These are phyloP conservation scores for Poecilia gillii DNA, from an alignment of 2,797 vertebrate species.

Conservation along the genomic window DNA sequence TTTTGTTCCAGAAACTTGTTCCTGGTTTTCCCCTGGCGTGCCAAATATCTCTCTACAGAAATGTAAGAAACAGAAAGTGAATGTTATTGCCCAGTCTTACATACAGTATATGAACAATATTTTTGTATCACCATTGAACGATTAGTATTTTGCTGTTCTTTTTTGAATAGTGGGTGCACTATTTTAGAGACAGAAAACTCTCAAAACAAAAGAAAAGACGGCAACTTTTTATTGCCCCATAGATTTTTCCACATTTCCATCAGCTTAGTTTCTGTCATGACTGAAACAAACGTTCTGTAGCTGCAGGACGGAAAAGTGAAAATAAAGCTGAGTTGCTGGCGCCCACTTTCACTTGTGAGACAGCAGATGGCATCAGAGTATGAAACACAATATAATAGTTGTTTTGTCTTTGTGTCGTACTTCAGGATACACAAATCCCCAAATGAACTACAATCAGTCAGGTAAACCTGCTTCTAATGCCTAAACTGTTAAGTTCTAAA, in stretches of 20 bases:
- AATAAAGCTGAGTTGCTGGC: neutral
- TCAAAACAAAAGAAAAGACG: neutral
- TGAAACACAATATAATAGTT: neutral
- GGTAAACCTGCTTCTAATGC: neutral
- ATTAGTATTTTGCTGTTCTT: neutral
- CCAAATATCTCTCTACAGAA: no score
- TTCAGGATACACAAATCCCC: neutral
- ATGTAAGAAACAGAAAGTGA: neutral
- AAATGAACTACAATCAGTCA: neutral
- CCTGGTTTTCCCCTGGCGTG: no score
- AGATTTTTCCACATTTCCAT: neutral
- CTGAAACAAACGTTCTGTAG: neutral
- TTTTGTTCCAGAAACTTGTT: no score
- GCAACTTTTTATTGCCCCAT: neutral
- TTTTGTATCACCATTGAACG: neutral
- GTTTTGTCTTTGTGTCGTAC: neutral
- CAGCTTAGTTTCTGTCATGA: neutral
- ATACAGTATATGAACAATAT: no score
- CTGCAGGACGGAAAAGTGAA: neutral
- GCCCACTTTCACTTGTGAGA: neutral
- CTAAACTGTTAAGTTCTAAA: neutral
- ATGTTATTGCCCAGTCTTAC: neutral
- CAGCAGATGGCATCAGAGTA: conserved; percentile 14
- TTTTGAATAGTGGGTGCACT: neutral
- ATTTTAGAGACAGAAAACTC: neutral